These are phyloP conservation scores for Cercopithecus neglectus DNA, from an alignment of 2,797 vertebrate species.

Conservation along the genomic window DNA sequence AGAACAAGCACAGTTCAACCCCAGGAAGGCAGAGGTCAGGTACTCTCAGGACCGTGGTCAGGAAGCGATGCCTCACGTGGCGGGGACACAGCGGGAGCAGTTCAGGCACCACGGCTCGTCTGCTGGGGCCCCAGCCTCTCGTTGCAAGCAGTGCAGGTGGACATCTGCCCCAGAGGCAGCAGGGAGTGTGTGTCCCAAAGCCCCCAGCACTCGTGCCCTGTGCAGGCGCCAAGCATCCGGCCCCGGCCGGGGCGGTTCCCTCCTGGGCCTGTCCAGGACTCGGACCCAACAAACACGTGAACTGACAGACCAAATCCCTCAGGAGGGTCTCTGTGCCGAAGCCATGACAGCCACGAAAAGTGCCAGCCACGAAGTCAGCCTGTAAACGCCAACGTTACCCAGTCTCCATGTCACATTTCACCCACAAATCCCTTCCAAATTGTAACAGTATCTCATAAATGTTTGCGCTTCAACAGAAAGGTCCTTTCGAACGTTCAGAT, in stretches of 20 bases:
- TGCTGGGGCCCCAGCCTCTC: background rate
- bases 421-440: background rate
- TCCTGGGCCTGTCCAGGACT: background rate
- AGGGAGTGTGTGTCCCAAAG: background rate
- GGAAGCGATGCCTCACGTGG: background rate
- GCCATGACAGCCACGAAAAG: background rate
- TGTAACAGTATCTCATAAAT: background rate
- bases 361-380: background rate
- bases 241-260: background rate
- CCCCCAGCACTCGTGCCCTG: background rate
- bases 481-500: fast-evolving
- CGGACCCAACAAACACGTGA: background rate
- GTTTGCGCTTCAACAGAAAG: background rate
- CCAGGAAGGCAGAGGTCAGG: background rate
- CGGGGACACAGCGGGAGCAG: background rate
- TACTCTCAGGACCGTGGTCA: background rate
- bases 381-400: background rate
- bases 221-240: fast-evolving
- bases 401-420: background rate
- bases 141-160: background rate
- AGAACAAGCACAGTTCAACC: background rate
- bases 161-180: background rate
- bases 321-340: background rate
- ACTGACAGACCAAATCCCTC: background rate
- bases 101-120: background rate